A percentile compares a stretch with the other conserved stretches of the same genome.
phyloP scores from a whole-genome alignment of 1,140 invertebrate species.

The Procambarus clarkii region DNA sequence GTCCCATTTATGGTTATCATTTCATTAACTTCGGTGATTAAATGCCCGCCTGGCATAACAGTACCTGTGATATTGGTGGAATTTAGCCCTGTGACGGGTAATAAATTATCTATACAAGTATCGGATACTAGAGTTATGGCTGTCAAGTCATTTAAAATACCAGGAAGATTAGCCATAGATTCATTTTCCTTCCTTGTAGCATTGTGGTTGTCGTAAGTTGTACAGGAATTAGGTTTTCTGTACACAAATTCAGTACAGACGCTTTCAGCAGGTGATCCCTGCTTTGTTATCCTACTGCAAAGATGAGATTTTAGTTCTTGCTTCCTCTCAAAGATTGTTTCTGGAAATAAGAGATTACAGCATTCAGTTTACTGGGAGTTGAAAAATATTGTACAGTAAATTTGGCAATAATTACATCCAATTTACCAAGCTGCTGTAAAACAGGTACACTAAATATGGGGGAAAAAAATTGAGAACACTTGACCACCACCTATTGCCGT shows the following conservation, averaged over 20 bases:
- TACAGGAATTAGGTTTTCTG: background rate
- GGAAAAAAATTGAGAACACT: too few species aligned
- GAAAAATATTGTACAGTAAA: too few species aligned
- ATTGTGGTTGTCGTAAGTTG: background rate
- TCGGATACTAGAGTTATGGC: conserved; percentile 18
- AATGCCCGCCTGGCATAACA: background rate
- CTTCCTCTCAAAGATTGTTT: background rate
- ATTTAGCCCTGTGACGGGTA: background rate
- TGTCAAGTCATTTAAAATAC: background rate
- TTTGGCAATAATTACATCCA: too few species aligned
- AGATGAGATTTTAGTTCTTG: conserved; percentile 14
- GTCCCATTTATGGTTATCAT: background rate
- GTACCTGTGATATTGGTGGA: background rate
- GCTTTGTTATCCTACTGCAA: background rate
- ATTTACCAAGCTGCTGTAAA: too few species aligned
- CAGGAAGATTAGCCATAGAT: background rate
- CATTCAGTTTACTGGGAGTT: too few species aligned
- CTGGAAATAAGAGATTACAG: conserved; percentile 5
- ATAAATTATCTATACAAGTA: background rate
- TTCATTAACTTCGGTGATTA: background rate
- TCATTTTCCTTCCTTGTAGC: background rate
- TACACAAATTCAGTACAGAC: background rate
- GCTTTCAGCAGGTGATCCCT: background rate
- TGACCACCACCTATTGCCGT: too few species aligned
- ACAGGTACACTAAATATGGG: too few species aligned